Conservation (phyloP, 2,113 vertebrate species). For the Catagonus wagneri region DNA sequence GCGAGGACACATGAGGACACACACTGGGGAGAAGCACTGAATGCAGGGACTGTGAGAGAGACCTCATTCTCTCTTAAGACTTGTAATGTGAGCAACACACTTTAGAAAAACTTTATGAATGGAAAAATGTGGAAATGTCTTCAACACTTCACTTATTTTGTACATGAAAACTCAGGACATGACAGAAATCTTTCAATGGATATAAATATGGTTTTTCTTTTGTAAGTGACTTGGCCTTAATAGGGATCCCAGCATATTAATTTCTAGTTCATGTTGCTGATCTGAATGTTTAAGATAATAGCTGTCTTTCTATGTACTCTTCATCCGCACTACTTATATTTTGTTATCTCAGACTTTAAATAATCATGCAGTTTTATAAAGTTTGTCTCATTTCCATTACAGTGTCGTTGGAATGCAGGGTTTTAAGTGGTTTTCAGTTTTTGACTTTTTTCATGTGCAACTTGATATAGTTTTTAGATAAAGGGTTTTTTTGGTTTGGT, state of each 20-base stretch:
- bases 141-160: neutral
- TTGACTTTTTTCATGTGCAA: neutral
- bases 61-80: slow-evolving; percentile 45
- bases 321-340: neutral
- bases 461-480: neutral
- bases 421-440: neutral
- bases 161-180: neutral
- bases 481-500: too few relatives aligned
- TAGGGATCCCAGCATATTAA: neutral
- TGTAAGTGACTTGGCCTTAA: neutral
- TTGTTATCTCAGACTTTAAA: neutral
- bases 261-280: neutral
- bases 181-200: neutral
- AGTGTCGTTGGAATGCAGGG: neutral
- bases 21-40: slow-evolving; percentile 73
- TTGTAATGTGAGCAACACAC: slow-evolving; percentile 42
- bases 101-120: neutral
- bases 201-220: neutral
- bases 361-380: neutral
- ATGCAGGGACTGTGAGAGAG: slow-evolving; percentile 58
- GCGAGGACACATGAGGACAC: slow-evolving; percentile 77
- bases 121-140: slow-evolving; percentile 41
- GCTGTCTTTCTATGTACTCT: accelerated
- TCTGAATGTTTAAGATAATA: neutral
- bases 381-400: neutral